Conservation (phyloP, 2,888 invertebrate genomes). For the Daptonema setosum region DNA sequence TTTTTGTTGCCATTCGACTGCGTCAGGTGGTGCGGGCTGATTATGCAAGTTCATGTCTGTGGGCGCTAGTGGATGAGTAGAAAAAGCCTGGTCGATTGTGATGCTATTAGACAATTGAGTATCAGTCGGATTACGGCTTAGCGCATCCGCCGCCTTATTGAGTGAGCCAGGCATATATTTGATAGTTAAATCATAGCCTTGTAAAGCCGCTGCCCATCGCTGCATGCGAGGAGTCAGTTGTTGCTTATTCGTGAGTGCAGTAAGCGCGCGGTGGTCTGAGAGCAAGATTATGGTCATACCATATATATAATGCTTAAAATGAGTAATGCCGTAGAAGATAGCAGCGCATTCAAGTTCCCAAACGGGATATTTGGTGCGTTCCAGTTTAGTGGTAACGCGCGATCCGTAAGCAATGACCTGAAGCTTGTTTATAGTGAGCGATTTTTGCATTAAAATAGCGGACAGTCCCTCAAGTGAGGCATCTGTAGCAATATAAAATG, state of each 20-base stretch:
- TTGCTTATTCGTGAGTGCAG: neutral
- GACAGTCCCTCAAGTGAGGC: neutral
- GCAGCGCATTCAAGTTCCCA: neutral
- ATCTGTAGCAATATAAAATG: neutral
- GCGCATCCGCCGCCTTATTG: neutral
- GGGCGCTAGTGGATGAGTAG: too few species aligned
- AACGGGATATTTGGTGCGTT: too few species aligned
- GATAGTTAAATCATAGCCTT: neutral
- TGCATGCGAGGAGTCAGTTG: neutral
- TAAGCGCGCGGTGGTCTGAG: neutral
- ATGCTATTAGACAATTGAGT: neutral
- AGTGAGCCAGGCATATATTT: neutral
- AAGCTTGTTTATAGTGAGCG: too few species aligned
- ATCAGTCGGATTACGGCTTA: neutral
- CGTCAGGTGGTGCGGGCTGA: neutral
- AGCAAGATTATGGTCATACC: neutral
- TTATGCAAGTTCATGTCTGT: too few species aligned
- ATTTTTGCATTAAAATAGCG: neutral
- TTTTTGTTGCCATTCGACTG: too few species aligned
- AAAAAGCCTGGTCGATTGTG: too few species aligned
- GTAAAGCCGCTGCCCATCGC: neutral
- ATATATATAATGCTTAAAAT: neutral
- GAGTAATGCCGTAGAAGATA: neutral
- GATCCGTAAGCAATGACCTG: neutral
- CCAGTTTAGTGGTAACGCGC: neutral